Evolutionary conservation across 2,797 vertebrate genomes (phyloP).

Genomic region (Ceyx erithaca): DNA sequence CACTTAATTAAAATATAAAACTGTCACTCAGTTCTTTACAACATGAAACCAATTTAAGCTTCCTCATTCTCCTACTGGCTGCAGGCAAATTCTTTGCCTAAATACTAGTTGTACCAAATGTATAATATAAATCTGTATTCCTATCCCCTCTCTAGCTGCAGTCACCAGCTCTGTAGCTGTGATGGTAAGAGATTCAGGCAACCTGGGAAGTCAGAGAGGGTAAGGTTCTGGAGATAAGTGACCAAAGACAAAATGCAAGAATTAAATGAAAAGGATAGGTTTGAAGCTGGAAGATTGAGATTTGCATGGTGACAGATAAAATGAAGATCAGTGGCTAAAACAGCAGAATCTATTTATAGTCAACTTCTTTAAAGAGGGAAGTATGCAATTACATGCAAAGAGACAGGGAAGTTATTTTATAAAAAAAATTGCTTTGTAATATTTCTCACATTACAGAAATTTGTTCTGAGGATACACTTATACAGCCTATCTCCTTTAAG

Average conservation of each 20-base stretch:
- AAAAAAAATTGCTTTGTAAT: background rate
- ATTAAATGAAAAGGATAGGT: background rate
- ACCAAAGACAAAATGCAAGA: background rate
- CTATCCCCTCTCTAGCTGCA: background rate
- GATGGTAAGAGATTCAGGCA: background rate
- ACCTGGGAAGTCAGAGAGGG: background rate
- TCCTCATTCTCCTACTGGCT: background rate
- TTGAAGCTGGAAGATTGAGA: background rate
- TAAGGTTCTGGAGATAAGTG: background rate
- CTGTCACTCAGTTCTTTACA: constrained; percentile 12
- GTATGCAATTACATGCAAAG: background rate
- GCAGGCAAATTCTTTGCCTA: constrained; percentile 27
- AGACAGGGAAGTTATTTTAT: background rate
- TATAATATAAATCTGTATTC: background rate
- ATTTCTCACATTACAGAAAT: background rate
- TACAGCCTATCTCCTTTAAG: background rate
- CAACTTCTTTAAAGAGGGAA: background rate
- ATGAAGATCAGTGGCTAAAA: background rate
- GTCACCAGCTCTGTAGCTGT: background rate
- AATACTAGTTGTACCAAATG: background rate
- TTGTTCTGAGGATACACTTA: background rate
- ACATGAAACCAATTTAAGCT: constrained; percentile 8
- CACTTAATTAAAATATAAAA: constrained; percentile 59
- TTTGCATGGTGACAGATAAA: background rate
- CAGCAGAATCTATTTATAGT: background rate